phyloP scores from a whole-genome alignment of 2,888 invertebrate species.

The Acleris emargana region DNA sequence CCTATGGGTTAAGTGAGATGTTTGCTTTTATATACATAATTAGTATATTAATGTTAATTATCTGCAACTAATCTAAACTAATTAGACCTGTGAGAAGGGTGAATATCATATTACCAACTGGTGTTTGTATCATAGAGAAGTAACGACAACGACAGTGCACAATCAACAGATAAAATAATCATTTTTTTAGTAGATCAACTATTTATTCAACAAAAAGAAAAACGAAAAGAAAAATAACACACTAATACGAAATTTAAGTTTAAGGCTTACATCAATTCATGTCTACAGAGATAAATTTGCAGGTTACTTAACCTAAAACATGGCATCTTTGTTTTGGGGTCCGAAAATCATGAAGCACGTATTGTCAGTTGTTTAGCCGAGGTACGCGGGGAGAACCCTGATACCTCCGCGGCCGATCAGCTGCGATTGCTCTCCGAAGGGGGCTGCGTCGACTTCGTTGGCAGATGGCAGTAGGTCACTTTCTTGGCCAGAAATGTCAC shows the following conservation, averaged over 20 bases:
- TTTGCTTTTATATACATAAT: constrained; percentile 21
- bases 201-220: constrained; percentile 16
- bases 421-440: constrained; percentile 64
- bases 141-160: not conserved
- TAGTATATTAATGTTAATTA: constrained; percentile 19
- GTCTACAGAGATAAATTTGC: not conserved
- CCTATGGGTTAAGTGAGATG: not conserved
- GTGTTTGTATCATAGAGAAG: not conserved
- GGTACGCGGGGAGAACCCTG: constrained; percentile 71
- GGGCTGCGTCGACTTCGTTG: constrained; percentile 63
- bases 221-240: not conserved
- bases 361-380: constrained; percentile 55
- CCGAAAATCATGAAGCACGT: not conserved
- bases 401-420: constrained; percentile 69
- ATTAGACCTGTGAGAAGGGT: constrained; percentile 15
- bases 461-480: constrained; percentile 69
- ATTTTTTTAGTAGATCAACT: constrained; percentile 5
- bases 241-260: constrained; percentile 4
- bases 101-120: constrained; percentile 16
- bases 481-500: constrained; percentile 66
- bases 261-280: constrained; percentile 26
- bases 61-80: constrained; percentile 14
- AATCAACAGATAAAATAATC: not conserved
- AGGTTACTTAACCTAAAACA: constrained; percentile 9
- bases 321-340: constrained; percentile 14